Evolutionary conservation across 2,113 vertebrate species (phyloP).

Genomic region (Actenoides lindsayi): DNA sequence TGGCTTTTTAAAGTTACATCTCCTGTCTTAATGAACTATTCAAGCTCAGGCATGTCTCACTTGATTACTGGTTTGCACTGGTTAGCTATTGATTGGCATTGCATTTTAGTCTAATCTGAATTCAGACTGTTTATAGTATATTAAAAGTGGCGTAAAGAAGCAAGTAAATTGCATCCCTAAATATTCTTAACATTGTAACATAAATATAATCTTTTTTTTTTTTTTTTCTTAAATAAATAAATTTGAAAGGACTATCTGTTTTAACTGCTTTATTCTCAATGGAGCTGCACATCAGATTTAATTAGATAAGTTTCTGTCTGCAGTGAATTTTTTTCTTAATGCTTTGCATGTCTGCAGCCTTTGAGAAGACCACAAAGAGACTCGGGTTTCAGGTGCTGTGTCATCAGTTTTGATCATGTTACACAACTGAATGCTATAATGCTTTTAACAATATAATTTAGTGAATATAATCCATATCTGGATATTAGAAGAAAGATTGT

Average conservation of each 20-base stretch:
- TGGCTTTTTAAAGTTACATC: neutral
- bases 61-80: neutral
- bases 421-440: constrained; percentile 30
- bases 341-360: neutral
- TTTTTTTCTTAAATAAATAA: neutral
- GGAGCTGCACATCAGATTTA: constrained; percentile 36
- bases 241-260: neutral
- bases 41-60: neutral
- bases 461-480: constrained; percentile 17
- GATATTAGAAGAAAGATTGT: neutral
- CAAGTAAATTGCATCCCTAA: neutral
- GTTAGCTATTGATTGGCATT: neutral
- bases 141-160: neutral
- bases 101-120: neutral
- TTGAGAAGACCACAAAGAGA: constrained; percentile 32
- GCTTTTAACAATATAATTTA: constrained; percentile 46
- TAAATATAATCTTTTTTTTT: no score
- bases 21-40: neutral
- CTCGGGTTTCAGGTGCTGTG: constrained; percentile 45
- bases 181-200: neutral
- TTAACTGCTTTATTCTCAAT: constrained; percentile 25
- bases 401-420: constrained; percentile 54
- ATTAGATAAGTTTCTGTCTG: constrained; percentile 49
- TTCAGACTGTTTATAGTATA: neutral
- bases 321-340: neutral